Base-by-base conservation (phyloP, 2,888 invertebrate species). In the Acanthopleura granulata region DNA sequence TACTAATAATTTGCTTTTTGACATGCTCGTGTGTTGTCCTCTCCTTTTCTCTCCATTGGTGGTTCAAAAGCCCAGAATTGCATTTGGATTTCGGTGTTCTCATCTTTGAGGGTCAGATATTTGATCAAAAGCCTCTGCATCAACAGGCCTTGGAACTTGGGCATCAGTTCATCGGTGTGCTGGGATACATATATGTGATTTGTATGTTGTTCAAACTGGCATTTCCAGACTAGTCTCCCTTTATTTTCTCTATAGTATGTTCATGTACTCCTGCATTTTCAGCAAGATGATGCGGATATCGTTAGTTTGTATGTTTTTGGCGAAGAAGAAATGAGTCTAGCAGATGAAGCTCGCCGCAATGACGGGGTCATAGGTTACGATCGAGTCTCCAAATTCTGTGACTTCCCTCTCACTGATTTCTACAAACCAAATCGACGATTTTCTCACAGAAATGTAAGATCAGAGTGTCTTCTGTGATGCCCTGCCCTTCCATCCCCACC, bases 231-330 rank as follows among this genome's bases (percentile, higher is more conserved):
- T 30, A 66, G 15, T 16, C 66, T 22, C 25, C 30, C 66, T 30
- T 66, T 22, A 27, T 30, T 22, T 15, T 15, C 30, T 16, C 40
- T 9, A 40, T 40, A 40, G 6, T n/a, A 12, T 30, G 12, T 49
- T n/a, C 50, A 22, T 27, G 30, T 73, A 27, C 49, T 73, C 49
- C 18, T 40, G 29, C 66, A 1, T 66, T 66, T 66, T 66, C 66
- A 66, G 66, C 66, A 66, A 27, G 76, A 73, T 49, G 86, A 85
- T 29, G 84, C 80, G 49, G 89, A 88, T 75, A 83, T 84, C 25
- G 83, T 89, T 74, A 88, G 87, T 78, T 79, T 89, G 75, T 89
- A 84, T 82, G 86, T 87, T 61, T 89, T 89, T 82, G 89, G 88
- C 22, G 89, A 88, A 76, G 87, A 89, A 40, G 89, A 89, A 77